phyloP scores from a whole-genome alignment of 2,113 vertebrate species.

The Atlantisia rogersi region DNA sequence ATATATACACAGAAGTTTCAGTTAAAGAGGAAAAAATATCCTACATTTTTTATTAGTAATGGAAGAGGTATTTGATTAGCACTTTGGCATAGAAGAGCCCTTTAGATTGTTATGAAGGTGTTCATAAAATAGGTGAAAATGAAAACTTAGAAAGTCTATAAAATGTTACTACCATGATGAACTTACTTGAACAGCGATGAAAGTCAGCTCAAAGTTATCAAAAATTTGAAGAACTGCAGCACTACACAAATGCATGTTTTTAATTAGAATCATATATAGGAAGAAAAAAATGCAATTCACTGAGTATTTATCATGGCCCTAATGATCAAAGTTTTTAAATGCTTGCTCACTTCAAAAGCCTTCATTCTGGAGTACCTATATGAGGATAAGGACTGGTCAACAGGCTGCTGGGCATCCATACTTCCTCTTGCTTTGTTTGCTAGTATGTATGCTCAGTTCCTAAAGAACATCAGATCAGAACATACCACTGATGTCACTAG shows the following conservation, averaged over 20 bases:
- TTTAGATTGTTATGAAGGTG: neutral
- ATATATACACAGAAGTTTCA: neutral
- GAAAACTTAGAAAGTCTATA: constrained; percentile 26
- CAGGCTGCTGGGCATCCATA: neutral
- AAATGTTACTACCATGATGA: constrained; percentile 35
- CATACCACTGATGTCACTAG: neutral
- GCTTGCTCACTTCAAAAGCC: neutral
- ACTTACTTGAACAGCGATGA: neutral
- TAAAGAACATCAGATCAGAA: neutral
- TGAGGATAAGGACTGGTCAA: neutral
- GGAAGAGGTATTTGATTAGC: constrained; percentile 30
- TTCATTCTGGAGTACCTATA: neutral
- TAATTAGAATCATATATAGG: neutral
- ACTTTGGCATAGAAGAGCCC: constrained; percentile 16
- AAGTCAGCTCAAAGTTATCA: constrained; percentile 54
- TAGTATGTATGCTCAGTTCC: neutral
- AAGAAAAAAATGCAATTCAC: neutral
- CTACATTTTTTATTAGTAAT: neutral
- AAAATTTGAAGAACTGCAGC: neutral
- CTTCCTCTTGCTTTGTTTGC: neutral
- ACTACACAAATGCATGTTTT: neutral
- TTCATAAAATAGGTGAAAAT: constrained; percentile 53
- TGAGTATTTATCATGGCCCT: neutral
- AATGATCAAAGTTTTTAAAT: neutral
- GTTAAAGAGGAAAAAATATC: neutral